Evolutionary conservation across 1,140 invertebrate genomes (phyloP), one percentile per base, ranked within the genome.

Genomic region (Centruroides vittatus): DNA sequence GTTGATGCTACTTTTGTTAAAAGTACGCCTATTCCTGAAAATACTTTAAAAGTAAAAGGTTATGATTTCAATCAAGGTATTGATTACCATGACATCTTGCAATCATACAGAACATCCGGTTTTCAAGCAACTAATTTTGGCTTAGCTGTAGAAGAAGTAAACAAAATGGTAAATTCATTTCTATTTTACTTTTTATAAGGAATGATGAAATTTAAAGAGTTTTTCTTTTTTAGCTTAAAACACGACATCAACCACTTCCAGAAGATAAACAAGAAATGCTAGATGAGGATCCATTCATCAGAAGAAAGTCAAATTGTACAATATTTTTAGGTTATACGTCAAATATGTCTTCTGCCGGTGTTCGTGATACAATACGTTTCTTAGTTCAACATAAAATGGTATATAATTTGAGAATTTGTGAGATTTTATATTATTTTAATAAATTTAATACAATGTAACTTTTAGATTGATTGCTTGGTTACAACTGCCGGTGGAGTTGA

Each of bases 311-410:
- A 55, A 87, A 85, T 61, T 98, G 95, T 73, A 98, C 95, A 6
- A 92, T 99, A 71, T 99, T 99, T 74, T 75, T 99, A 59, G 94
- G 94, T 0, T 99, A 89, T 72, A 99, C 97, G 5, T 99, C 95
- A 0, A 99, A 99, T 73, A 86, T 99, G 79, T 86, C 93, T 9
- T 98, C 94, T 0, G 89, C 86, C 60, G 97, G 97, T 23, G 75
- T 98, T 52, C 75, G 97, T 69, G 96, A 99, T 67, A 86, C 88
- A 0, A 86, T 98, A 64, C 75, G 82, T 64, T 95, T 89, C 78
- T 77, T 98, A 60, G 89, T 89, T 5, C 82, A 98, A 73, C 88
- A 98, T 74, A 86, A 86, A 73, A 79, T 89, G 80, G 84, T 84
- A 69, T 70, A 58, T 5, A 35, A 53, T 41, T 46, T 11, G 23